Conservation (phyloP, 2,113 vertebrate species). For the Ageneiosus marmoratus region DNA sequence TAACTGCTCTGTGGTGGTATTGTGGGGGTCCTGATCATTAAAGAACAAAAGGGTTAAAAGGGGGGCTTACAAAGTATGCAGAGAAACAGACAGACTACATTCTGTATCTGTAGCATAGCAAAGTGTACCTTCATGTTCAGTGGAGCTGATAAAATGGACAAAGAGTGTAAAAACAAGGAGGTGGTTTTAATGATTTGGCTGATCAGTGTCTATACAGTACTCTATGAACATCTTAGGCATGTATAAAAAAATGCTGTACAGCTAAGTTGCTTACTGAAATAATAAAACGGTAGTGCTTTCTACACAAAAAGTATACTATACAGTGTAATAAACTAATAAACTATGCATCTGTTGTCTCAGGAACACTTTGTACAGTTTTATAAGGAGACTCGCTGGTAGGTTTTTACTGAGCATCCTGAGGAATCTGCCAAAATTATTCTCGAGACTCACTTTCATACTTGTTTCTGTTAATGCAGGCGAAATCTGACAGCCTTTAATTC, state of each 20-base stretch:
- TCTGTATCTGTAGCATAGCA: no score
- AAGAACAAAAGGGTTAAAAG: no score
- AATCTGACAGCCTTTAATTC: not conserved
- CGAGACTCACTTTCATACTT: not conserved
- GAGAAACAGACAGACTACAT: no score
- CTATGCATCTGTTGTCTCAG: not conserved
- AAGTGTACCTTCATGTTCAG: no score
- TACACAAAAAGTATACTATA: not conserved
- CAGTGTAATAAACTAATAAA: not conserved
- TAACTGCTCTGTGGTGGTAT: no score
- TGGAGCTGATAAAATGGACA: no score
- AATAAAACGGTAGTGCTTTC: not conserved
- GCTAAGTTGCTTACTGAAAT: not conserved
- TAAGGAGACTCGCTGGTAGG: not conserved
- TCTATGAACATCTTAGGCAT: not conserved
- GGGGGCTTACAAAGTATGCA: no score
- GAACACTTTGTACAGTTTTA: not conserved
- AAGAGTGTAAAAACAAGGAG: no score
- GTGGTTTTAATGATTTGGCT: no score
- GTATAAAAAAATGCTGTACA: not conserved
- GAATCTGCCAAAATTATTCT: not conserved
- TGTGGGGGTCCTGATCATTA: no score
- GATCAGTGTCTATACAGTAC: no score
- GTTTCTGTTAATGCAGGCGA: not conserved
- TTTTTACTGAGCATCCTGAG: not conserved